A percentile compares a stretch with the other conserved stretches of the same genome.
These are phyloP conservation scores for Palaemon carinicauda DNA, from an alignment of 1,140 invertebrate species.

Conservation along the genomic window DNA sequence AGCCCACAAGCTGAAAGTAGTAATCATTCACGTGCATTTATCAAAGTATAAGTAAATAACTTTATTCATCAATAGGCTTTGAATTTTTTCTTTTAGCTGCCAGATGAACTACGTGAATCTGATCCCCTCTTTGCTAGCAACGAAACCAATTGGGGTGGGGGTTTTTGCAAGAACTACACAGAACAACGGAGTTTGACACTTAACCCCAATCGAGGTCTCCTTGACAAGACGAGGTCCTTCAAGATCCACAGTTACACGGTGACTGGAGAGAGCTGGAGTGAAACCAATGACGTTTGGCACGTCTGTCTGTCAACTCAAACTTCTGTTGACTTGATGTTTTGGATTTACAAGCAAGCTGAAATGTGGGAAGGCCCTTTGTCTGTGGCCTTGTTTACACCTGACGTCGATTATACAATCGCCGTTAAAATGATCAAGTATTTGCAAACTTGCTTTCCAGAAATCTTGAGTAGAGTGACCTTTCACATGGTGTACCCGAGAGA, in stretches of 20 bases:
- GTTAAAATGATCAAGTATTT: not conserved
- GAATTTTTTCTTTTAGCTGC: no score
- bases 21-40: no score
- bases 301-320: not conserved
- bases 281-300: not conserved
- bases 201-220: not conserved
- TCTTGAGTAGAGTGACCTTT: not conserved
- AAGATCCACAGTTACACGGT: not conserved
- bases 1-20: no score
- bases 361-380: not conserved
- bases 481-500: not conserved
- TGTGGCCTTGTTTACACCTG: not conserved
- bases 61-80: no score
- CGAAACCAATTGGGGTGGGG: no score
- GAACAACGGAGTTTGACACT: no score
- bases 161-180: no score
- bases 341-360: not conserved
- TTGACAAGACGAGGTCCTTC: not conserved
- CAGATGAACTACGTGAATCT: no score
- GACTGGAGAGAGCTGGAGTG: not conserved
- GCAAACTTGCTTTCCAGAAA: not conserved
- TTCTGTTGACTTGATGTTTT: not conserved
- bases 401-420: not conserved
- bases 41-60: no score
- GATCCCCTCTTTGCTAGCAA: no score